Percentiles rank a stretch among this genome's conserved stretches.
These are phyloP conservation scores for Papio anubis DNA, from an alignment of 2,113 vertebrate genomes.

Conservation along the genomic window DNA sequence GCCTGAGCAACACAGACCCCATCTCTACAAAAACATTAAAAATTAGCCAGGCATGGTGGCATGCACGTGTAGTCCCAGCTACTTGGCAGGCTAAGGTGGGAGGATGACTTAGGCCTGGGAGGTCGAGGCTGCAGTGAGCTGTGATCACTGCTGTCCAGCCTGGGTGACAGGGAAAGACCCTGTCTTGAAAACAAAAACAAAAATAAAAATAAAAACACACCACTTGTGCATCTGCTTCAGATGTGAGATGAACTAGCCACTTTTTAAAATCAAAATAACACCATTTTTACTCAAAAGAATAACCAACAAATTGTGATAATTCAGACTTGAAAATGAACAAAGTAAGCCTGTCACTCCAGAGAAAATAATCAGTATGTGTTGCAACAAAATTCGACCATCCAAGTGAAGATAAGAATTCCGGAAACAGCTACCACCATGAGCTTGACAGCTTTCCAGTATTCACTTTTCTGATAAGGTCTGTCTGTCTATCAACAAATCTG, in stretches of 20 bases:
- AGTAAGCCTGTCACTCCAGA: background rate
- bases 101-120: too few relatives aligned
- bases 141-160: too few relatives aligned
- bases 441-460: background rate
- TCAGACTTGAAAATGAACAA: background rate
- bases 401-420: background rate
- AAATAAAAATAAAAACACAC: too few relatives aligned
- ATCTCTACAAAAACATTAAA: too few relatives aligned
- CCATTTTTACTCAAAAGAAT: background rate
- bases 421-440: background rate
- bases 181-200: too few relatives aligned
- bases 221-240: background rate
- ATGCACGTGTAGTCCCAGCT: too few relatives aligned
- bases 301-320: background rate
- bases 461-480: background rate
- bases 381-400: background rate
- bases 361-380: background rate
- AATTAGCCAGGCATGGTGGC: too few relatives aligned
- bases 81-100: too few relatives aligned
- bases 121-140: too few relatives aligned
- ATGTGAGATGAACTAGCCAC: background rate
- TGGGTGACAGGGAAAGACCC: too few relatives aligned
- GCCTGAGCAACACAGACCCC: too few relatives aligned
- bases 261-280: background rate
- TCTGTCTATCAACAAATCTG: background rate